A percentile compares a stretch with the other conserved stretches of the same genome.
Evolutionary conservation across 2,113 vertebrate genomes (phyloP).

Genomic region (Xerus inauris): DNA sequence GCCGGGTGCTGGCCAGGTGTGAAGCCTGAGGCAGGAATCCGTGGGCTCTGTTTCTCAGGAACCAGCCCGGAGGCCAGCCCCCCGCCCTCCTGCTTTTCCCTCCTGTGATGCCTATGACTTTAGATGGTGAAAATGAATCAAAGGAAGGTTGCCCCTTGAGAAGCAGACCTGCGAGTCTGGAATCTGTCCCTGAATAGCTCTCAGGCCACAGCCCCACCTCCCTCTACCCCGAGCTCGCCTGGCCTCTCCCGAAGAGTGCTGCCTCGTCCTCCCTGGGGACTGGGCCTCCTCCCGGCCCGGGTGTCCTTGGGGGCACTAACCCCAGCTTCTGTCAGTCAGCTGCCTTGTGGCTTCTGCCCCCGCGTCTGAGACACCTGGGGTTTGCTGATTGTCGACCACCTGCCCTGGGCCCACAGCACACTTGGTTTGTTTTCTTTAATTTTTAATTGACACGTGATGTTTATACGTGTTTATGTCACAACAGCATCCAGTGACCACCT

Average conservation of each 20-base stretch:
- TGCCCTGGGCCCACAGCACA: background rate
- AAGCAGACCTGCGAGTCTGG: background rate
- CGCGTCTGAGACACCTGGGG: background rate
- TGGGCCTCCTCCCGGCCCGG: background rate
- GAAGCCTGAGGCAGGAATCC: background rate
- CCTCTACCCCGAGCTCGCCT: background rate
- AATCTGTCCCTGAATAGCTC: accelerated
- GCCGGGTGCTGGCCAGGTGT: background rate
- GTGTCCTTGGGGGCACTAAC: background rate
- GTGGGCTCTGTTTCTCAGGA: background rate
- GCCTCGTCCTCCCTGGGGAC: no score
- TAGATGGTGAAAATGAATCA: background rate
- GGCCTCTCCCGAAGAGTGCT: background rate
- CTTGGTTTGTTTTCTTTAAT: background rate
- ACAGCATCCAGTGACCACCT: background rate
- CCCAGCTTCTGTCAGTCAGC: background rate
- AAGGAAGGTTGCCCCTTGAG: background rate
- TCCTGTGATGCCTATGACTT: background rate
- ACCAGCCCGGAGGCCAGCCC: background rate
- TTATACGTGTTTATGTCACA: background rate
- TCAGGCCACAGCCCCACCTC: accelerated
- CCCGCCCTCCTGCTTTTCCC: background rate
- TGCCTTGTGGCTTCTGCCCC: background rate
- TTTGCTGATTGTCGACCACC: background rate
- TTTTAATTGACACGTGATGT: background rate